Conservation (phyloP, 2,888 invertebrate genomes). For the Leucophenga maculata region DNA sequence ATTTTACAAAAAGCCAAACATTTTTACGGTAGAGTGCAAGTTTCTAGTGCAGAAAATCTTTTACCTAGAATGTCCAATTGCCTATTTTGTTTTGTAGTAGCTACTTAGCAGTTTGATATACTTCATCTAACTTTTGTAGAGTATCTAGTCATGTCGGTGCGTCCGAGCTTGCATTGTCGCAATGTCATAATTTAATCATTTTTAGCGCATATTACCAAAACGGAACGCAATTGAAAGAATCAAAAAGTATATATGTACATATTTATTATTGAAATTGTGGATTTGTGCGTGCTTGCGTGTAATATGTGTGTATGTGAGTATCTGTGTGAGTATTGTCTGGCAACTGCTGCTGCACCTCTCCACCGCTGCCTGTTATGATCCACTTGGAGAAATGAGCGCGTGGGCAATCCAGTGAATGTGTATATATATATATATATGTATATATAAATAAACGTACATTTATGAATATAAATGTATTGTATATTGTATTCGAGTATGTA, state of each 20-base stretch:
- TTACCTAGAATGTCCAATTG: no score
- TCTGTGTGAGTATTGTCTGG: no score
- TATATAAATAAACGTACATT: slow-evolving; percentile 14
- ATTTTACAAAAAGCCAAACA: no score
- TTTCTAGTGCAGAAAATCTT: no score
- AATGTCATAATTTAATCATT: slow-evolving; percentile 34
- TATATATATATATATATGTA: slow-evolving; percentile 44
- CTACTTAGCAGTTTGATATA: no score
- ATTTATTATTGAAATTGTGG: slow-evolving; percentile 22
- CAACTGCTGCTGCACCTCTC: not conserved
- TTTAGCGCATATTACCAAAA: slow-evolving; percentile 53
- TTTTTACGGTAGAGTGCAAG: no score
- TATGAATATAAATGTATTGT: not conserved
- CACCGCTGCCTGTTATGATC: slow-evolving; percentile 26
- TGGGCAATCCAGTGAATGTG: slow-evolving; percentile 53
- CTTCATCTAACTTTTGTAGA: no score
- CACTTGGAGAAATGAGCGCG: slow-evolving; percentile 47
- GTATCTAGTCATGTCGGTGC: no score
- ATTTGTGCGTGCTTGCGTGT: slow-evolving; percentile 1
- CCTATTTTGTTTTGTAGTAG: no score
- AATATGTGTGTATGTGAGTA: not conserved
- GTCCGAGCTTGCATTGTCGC: no score
- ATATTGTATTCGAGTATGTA: slow-evolving; percentile 33
- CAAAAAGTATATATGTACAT: no score
- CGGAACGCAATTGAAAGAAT: slow-evolving; percentile 48